A percentile compares a stretch with the other conserved stretches of the same genome.
These are phyloP conservation scores for Oligia latruncula DNA, from an alignment of 2,888 invertebrate genomes.

Conservation along the genomic window DNA sequence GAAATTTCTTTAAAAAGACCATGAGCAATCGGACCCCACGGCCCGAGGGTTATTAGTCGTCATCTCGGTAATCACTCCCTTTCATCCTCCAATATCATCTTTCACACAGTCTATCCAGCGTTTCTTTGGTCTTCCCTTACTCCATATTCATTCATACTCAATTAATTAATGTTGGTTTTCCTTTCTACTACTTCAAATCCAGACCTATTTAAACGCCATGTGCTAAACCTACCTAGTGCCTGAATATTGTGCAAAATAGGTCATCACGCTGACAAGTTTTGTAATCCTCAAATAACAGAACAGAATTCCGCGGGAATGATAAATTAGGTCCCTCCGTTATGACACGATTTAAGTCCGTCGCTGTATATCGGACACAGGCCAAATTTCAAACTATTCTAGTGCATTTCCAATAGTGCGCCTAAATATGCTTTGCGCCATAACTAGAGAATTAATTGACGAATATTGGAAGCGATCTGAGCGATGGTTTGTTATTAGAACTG, in stretches of 20 bases:
- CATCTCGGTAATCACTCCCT: neutral
- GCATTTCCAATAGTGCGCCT: conserved; percentile 1
- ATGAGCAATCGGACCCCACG: too few relatives aligned
- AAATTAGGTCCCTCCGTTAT: conserved; percentile 17
- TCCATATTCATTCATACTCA: neutral
- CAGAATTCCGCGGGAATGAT: conserved; percentile 25
- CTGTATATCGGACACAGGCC: neutral
- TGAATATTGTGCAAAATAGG: conserved; percentile 30
- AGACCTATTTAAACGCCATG: too few relatives aligned
- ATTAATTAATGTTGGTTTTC: neutral
- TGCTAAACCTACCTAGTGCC: neutral
- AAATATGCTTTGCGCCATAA: neutral
- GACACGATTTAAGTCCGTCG: conserved; percentile 5
- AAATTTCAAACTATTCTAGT: conserved; percentile 9
- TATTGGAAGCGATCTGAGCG: neutral
- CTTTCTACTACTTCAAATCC: neutral
- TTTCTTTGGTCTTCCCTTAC: neutral
- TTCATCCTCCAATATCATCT: neutral
- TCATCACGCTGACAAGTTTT: conserved; percentile 30
- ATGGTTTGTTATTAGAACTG: neutral
- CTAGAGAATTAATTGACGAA: neutral
- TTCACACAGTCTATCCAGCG: neutral
- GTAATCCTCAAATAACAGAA: conserved; percentile 38
- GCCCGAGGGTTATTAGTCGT: neutral
- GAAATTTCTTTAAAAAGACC: too few relatives aligned